Percentiles rank a stretch among this genome's conserved stretches.
Evolutionary conservation across 2,113 vertebrate genomes (phyloP).

Genomic region (Motacilla alba): DNA sequence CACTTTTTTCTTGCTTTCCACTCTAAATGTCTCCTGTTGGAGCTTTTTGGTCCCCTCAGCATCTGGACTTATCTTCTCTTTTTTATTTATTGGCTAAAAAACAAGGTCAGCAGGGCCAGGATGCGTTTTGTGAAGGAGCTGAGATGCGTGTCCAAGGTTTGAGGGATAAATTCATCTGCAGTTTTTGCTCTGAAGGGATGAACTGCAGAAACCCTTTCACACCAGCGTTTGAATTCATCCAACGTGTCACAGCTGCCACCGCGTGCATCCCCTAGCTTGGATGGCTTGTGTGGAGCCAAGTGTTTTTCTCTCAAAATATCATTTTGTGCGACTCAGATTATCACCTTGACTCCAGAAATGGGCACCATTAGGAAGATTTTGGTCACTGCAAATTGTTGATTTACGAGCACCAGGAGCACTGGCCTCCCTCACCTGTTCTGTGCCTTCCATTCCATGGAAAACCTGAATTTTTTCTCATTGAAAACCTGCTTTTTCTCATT

Average conservation of each 20-base stretch:
- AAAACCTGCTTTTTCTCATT: neutral
- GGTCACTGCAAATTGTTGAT: neutral
- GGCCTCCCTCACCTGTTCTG: neutral
- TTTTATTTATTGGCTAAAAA: neutral
- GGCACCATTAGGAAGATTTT: fast-evolving
- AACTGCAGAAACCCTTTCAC: neutral
- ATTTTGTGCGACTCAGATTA: neutral
- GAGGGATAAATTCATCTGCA: neutral
- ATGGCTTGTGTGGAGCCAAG: neutral
- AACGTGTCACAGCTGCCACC: neutral
- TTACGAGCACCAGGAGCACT: neutral
- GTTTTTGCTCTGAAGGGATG: neutral
- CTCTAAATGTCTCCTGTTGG: neutral
- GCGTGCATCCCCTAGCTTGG: neutral
- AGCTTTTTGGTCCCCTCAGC: neutral
- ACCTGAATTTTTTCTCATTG: neutral
- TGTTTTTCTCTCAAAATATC: neutral
- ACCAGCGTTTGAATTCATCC: neutral
- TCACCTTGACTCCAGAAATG: neutral
- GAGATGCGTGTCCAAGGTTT: neutral
- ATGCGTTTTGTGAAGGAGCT: neutral
- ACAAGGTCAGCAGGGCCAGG: neutral
- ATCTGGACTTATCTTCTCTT: neutral
- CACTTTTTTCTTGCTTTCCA: neutral
- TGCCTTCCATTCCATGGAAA: neutral